These are phyloP conservation scores for Agelaius tricolor DNA, from an alignment of 2,113 vertebrate genomes.

Conservation along the genomic window DNA sequence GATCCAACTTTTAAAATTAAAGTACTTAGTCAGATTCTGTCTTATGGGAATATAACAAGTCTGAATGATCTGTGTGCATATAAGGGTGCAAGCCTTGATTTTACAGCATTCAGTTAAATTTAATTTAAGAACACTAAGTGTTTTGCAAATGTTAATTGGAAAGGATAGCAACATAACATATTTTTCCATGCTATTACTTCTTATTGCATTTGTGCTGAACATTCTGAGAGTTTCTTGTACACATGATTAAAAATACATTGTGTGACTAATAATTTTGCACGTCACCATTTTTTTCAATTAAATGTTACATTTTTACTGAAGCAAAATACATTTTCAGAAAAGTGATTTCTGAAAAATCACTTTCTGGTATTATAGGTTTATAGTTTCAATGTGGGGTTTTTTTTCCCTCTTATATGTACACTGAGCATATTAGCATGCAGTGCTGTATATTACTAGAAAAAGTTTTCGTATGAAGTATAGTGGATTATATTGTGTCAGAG, in stretches of 20 bases:
- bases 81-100: neutral
- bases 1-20: neutral
- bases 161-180: neutral
- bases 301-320: neutral
- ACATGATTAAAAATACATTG: neutral
- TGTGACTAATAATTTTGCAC: neutral
- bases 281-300: neutral
- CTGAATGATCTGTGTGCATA: neutral
- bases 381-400: neutral
- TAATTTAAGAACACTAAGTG: neutral
- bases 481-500: neutral
- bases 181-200: neutral
- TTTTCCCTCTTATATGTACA: neutral
- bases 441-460: neutral
- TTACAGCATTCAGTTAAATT: neutral
- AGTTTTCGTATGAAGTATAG: neutral
- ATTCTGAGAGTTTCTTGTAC: neutral
- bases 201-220: neutral
- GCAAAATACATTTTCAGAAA: neutral
- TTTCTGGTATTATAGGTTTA: neutral
- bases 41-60: neutral
- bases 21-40: neutral
- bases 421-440: neutral
- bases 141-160: neutral
- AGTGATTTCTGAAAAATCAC: neutral